Evolutionary conservation across 2,888 invertebrate genomes (phyloP), one percentile per base, ranked within the genome.

Genomic region (Pollenia labialis): DNA sequence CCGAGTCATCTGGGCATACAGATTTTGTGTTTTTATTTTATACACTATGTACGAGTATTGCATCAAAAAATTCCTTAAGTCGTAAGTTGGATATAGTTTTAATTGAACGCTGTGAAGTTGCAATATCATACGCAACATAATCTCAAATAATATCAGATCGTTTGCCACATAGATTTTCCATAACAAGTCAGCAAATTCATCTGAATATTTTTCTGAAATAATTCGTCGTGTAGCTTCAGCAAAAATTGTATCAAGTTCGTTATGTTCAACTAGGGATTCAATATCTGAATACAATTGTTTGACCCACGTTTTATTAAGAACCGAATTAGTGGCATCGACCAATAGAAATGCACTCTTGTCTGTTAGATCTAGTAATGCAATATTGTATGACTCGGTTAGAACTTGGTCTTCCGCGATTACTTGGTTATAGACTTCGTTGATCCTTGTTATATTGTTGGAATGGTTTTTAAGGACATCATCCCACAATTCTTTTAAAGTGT

Each of bases 141-240:
- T 4, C 32, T 81, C 71, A 76, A 66, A 85, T 11, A 10, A 50
- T 50, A 50, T 10, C 0, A 0, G 2, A 18, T 81, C 32, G 23
- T 69, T 69, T 9, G 32, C 3, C 11, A 71, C 40, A 64, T 76
- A 81, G 12, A 81, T 50, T 4, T 14, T 48, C 81, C 80, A 81
- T 0, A 81, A 18, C 10, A 76, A 4, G 18, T 81, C 64, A 1
- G 62, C 48, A 16, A 81, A 11, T 64, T 7, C 8, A 0, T 56
- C 1, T 4, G 58, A 7, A 8, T 69, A 32, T 7, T 0, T 56
- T 0, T 1, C 56, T 50, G 64, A 11, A 23, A 14, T 7, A 1
- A 81, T 9, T 60, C 64, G 75, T 11, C 58, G 42, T 14, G 76
- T 9, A 0, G 81, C 64, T 54, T 62, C 64, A 46, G 18, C 23